Evolutionary conservation across 2,113 vertebrate genomes (phyloP).

Genomic region (Proterorhinus semilunaris): DNA sequence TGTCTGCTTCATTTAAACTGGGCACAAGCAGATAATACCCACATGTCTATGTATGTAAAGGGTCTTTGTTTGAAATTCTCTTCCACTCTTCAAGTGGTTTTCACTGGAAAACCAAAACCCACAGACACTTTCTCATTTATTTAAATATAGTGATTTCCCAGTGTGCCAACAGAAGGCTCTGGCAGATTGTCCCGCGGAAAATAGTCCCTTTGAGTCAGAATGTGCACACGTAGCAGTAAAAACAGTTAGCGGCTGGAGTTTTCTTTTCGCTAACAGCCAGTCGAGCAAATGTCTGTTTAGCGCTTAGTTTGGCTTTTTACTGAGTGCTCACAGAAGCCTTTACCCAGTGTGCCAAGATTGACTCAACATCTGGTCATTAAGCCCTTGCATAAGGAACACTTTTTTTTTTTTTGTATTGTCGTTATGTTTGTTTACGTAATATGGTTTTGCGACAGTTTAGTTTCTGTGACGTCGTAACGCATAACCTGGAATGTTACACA

Average conservation of each 20-base stretch:
- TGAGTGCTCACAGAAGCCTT: conserved; percentile 39
- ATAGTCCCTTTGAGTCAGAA: conserved; percentile 33
- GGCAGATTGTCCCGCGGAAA: conserved; percentile 50
- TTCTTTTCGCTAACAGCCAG: conserved; percentile 38
- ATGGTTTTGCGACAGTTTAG: no score
- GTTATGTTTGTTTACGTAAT: background rate
- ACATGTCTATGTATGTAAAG: background rate
- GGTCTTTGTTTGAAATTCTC: conserved; percentile 1
- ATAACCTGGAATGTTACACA: no score
- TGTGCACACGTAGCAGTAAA: conserved; percentile 45
- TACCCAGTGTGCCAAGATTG: conserved; percentile 43
- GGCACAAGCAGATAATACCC: background rate
- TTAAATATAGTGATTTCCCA: conserved; percentile 36
- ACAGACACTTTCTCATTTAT: conserved; percentile 21
- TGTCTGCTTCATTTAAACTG: background rate
- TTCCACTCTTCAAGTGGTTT: no score
- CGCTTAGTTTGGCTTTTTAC: conserved; percentile 37
- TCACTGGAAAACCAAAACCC: conserved; percentile 25
- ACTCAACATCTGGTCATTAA: conserved; percentile 37
- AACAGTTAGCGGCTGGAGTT: conserved; percentile 37
- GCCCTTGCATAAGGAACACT: background rate
- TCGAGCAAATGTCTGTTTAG: conserved; percentile 38
- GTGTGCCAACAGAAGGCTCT: conserved; percentile 28
- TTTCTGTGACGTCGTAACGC: no score
- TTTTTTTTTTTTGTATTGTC: conserved; percentile 25